Percentiles rank a stretch among this genome's conserved stretches.
phyloP scores from a whole-genome alignment of 2,113 vertebrate species.

The Candoia aspera region DNA sequence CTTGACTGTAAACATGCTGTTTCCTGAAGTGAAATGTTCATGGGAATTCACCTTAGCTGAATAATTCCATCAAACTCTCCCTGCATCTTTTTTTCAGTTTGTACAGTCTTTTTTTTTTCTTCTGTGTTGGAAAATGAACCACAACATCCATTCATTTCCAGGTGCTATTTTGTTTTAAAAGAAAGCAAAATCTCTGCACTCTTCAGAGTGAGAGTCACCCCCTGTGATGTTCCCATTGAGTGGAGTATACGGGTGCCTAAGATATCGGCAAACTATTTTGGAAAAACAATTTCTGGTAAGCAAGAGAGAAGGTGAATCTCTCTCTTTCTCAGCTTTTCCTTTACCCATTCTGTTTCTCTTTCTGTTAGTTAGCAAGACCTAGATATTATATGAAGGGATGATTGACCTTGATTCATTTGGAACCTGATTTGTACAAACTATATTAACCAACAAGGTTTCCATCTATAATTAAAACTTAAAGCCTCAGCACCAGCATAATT shows the following conservation, averaged over 20 bases:
- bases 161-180: conserved; percentile 82
- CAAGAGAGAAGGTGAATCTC: neutral
- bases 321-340: neutral
- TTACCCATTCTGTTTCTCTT: neutral
- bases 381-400: neutral
- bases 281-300: conserved; percentile 55
- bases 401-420: neutral
- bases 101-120: neutral
- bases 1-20: neutral
- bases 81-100: neutral
- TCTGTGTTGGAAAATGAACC: neutral
- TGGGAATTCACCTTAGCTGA: neutral
- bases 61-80: neutral
- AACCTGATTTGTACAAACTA: neutral
- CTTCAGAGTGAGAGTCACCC: conserved; percentile 83
- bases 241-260: conserved; percentile 76
- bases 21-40: neutral
- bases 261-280: conserved; percentile 42
- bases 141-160: conserved; percentile 46
- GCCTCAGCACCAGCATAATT: neutral
- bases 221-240: conserved; percentile 82
- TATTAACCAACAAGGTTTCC: neutral
- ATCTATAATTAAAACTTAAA: neutral
- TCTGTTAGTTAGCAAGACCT: neutral
- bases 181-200: conserved; percentile 67